Evolutionary conservation across 2,113 vertebrate genomes (phyloP).

Genomic region (Callospermophilus lateralis): DNA sequence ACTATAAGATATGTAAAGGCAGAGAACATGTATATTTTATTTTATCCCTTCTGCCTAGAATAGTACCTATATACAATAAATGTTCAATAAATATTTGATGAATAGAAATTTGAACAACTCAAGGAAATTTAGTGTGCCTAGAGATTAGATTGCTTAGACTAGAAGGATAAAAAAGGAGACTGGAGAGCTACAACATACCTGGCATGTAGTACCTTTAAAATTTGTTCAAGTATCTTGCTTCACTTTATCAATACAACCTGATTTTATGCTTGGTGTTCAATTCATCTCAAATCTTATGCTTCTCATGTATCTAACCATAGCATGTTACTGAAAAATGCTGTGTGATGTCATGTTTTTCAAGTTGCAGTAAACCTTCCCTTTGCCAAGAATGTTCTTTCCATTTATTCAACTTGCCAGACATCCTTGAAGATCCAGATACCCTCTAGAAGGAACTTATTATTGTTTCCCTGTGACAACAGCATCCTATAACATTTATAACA

Average conservation of each 20-base stretch:
- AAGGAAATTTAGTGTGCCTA: background rate
- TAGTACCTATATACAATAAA: background rate
- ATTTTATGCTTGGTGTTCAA: background rate
- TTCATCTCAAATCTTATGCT: background rate
- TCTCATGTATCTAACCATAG: background rate
- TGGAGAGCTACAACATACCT: background rate
- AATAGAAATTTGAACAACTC: background rate
- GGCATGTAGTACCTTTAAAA: background rate
- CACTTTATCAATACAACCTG: background rate
- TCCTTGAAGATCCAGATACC: background rate
- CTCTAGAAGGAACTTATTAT: background rate
- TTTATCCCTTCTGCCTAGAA: background rate
- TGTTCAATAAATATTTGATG: background rate
- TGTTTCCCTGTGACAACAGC: background rate
- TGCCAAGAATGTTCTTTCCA: background rate
- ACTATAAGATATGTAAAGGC: background rate
- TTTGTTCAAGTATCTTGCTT: background rate
- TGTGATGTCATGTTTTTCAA: background rate
- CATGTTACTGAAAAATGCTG: background rate
- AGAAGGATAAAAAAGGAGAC: background rate
- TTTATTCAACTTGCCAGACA: background rate
- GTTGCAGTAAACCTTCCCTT: background rate
- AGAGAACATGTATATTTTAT: background rate
- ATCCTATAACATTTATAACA: background rate
- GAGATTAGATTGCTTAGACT: background rate